Base-by-base conservation (phyloP, 1,140 invertebrate species). In the Solenopsis fugax region DNA sequence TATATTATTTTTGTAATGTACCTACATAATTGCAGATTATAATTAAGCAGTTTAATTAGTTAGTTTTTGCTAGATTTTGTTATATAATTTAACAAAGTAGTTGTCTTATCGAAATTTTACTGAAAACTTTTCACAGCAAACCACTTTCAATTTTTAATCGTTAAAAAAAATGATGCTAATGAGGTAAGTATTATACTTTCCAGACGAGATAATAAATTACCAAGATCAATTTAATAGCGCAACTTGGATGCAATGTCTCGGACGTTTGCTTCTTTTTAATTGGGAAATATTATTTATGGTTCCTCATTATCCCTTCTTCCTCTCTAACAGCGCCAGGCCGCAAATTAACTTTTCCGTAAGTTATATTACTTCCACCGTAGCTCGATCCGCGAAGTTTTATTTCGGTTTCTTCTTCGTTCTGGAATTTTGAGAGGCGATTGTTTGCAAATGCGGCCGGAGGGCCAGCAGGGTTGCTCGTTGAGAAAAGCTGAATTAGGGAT, bases 271-370 rank as follows among this genome's bases (percentile, higher is more conserved):
- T 12, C 29, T 13, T 3, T 71, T 82, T 72, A 85, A 87, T 73
- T 54, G 69, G 58, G 18, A 78, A 48, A 52, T 85, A 80, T 89
- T 88, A 88, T 76, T 85, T 60, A 72, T 76, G 37, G 56, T 64
- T 48, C 34, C 60, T 64, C 60, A 67, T 84, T 50, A 67, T 34
- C 77, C n/a, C n/a, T 12, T 24, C 41, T 2, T n/a, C 13, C 12
- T 3, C 1, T 13, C 41, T 41, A 41, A 3, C 67, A 54, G 64
- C 29, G 81, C 78, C 60, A 41, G 18, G 4, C 73, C 21, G 64
- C 41, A 54, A 78, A 75, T 34, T 76, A 88, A 89, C 88, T 89
- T 89, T 52, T 65, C 48, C 48, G 37, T 29, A 82, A 89, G 86
- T 88, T 88, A 67, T 78, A 85, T 89, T 88, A 67, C 62, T 58